Base-by-base conservation (phyloP, 2,797 vertebrate genomes). In the Ambastaia sidthimunki region DNA sequence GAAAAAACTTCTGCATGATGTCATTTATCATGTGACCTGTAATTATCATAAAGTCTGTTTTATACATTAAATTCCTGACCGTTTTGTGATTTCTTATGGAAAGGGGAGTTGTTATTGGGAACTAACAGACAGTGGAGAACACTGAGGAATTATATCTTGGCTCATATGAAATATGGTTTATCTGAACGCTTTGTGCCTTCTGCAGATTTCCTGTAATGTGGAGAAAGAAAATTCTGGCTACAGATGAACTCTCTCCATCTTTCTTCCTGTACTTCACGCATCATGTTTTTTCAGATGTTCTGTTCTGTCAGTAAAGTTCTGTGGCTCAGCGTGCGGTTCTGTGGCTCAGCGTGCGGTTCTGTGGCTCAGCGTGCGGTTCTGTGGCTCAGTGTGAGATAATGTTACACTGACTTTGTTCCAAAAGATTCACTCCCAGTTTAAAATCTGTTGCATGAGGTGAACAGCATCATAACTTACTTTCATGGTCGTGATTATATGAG, bases 181-280 rank as follows among this genome's bases (percentile, higher is more conserved):
- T 82, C 28, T 28, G 28, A 28, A 28, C 2, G 82, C 81, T 55
- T 80, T 81, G 16, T 28, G 74, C 44, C 80, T 86, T 44, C 21
- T 86, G 84, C 79, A 86, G 83, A 84, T 77, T 23, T 78, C 74
- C 78, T 74, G 76, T 72, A 74, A 88, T 83, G 76, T 86, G 71
- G 82, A 60, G 59, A 85, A 80, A 81, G 86, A 83, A 83, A 85
- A 81, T 82, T 37, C 71, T 18, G 66, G 83, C 84, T 71, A 84
- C 81, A 80, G 86, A 82, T 78, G 55, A 69, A 59, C 83, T 71
- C 55, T 71, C 57, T 73, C 0, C 44, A 71, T 73, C 73, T 87
- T 86, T 71, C 82, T 87, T 85, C 84, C 62, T 23, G 60, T 74
- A 79, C 75, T 80, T 7, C 11, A 1, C 48, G 19, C 59, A 9